Conservation (phyloP, 2,797 vertebrate genomes). For the Sebastolobus alascanus region DNA sequence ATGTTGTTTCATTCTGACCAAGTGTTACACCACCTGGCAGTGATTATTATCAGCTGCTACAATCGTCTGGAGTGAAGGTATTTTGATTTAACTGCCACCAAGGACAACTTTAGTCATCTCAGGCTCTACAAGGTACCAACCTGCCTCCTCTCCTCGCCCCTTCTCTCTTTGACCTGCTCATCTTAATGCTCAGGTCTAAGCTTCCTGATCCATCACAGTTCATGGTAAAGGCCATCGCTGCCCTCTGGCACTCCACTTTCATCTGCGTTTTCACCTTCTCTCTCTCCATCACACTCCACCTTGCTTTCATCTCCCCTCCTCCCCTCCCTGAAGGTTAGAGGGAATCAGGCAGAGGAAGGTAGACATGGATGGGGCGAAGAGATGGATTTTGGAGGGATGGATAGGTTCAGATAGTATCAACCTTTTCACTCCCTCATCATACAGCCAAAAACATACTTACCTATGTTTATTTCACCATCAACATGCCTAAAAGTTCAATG, state of each 20-base stretch:
- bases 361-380: slow-evolving; percentile 1
- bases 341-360: slow-evolving; percentile 7
- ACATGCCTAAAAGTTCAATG: no score
- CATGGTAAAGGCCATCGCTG: slow-evolving; percentile 63
- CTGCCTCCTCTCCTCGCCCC: background rate
- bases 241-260: slow-evolving; percentile 71
- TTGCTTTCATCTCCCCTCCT: slow-evolving; percentile 46
- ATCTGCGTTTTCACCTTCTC: slow-evolving; percentile 62
- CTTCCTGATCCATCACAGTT: slow-evolving; percentile 74
- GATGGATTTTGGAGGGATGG: background rate
- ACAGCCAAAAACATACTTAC: background rate
- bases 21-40: background rate
- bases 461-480: background rate
- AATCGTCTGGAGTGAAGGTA: background rate
- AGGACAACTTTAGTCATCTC: background rate
- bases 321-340: slow-evolving; percentile 37
- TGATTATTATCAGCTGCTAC: slow-evolving; percentile 8
- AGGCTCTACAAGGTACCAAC: background rate
- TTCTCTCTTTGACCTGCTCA: slow-evolving; percentile 28
- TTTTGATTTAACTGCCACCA: slow-evolving; percentile 1
- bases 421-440: background rate
- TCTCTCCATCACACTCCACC: slow-evolving; percentile 29
- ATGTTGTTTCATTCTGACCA: background rate
- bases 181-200: slow-evolving; percentile 26
- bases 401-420: background rate